phyloP scores from a whole-genome alignment of 1,140 invertebrate species.

The Drosophila santomea region DNA sequence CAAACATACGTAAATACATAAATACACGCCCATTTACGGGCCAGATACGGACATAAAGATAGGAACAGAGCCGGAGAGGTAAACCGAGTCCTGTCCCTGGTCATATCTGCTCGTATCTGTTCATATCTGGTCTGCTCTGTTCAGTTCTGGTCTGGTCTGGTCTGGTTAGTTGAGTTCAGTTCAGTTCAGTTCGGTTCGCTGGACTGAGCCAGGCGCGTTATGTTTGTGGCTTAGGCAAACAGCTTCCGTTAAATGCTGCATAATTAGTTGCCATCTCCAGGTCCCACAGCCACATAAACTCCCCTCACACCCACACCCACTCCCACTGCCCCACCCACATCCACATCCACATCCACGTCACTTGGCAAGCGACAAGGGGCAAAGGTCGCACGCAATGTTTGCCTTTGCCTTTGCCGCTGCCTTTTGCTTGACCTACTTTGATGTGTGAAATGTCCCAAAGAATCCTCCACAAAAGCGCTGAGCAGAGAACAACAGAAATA shows the following conservation, averaged over 20 bases:
- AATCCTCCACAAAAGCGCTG: constrained; percentile 37
- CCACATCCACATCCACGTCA: constrained; percentile 41
- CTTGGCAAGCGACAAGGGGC: constrained; percentile 64
- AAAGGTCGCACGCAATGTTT: constrained; percentile 77
- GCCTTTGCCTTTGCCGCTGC: constrained; percentile 62
- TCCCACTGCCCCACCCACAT: not conserved
- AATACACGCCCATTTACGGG: constrained; percentile 23
- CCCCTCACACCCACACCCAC: no score
- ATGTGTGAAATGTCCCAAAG: constrained; percentile 80
- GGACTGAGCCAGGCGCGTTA: constrained; percentile 38
- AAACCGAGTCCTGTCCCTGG: constrained; percentile 3
- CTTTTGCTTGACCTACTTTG: constrained; percentile 81
- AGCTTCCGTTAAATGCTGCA: constrained; percentile 82
- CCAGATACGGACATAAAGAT: constrained; percentile 26
- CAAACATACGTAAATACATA: not conserved
- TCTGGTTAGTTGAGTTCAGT: constrained; percentile 48
- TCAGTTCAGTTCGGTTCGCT: constrained; percentile 55
- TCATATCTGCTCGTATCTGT: constrained; percentile 14
- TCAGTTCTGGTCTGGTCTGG: constrained; percentile 26
- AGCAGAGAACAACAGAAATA: constrained; percentile 6
- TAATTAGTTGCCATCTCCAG: constrained; percentile 80
- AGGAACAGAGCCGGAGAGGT: constrained; percentile 19
- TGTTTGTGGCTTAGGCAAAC: constrained; percentile 71
- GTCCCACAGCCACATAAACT: constrained; percentile 22
- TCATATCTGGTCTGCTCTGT: constrained; percentile 2